Base-by-base conservation (phyloP, 2,113 vertebrate genomes). In the Microcebus murinus region DNA sequence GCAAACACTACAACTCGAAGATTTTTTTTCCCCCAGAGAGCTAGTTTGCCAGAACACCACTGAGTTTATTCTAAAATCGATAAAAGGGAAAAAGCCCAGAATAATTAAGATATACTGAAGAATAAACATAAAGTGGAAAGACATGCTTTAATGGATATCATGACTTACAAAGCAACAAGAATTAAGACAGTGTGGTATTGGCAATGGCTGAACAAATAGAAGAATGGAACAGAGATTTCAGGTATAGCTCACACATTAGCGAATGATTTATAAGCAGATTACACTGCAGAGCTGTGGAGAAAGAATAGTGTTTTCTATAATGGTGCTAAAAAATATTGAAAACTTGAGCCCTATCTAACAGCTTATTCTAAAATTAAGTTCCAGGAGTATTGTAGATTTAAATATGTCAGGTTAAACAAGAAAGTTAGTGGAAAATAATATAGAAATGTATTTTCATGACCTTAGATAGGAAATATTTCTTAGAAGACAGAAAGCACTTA, bases 321-420 rank as follows among this genome's bases (percentile, higher is more conserved):
- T 68, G 50, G 18, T 77, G 39, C 74, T 55, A 42, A 36, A 89
- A 82, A 93, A 70, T 6, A 86, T 63, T 63, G 63, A 50, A 52
- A 84, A 79, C 17, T 36, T 89, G n/a, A 2, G 9, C 6, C 29
- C 17, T 50, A 52, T 94, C 25, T 70, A 79, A 71, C 4, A 71
- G 52, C 7, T 93, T 61, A 68, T 76, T 88, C 39, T 73, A 73
- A 82, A 96, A 83, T 61, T 77, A 96, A 93, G 11, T 89, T 84
- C 25, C 52, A 85, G 21, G 61, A 71, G 4, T 29, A 34, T 76
- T 57, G 39, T 15, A 27, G 18, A 83, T 83, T 74, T 77, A 83
- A 79, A 63, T 93, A 52, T 29, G 34, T 52, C 70, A 89, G 14
- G 17, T 15, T 84, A 93, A 93, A 77, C 2, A 74, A 65, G 12